These are phyloP conservation scores for Lepisosteus osseus DNA, from an alignment of 2,113 vertebrate species.

Conservation along the genomic window DNA sequence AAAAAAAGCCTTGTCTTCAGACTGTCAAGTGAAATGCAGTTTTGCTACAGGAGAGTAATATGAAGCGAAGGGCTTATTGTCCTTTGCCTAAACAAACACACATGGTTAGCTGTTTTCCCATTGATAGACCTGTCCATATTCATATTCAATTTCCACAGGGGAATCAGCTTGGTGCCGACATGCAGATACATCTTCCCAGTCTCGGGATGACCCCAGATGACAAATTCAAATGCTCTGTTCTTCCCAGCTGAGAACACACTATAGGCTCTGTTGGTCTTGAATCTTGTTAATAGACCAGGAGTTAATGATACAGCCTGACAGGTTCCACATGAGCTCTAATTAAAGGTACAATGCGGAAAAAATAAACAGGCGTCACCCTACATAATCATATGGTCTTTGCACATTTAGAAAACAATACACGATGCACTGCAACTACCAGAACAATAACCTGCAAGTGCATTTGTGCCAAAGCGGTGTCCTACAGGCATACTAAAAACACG, in stretches of 20 bases:
- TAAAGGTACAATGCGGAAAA: conserved; percentile 3
- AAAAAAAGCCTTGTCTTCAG: not conserved
- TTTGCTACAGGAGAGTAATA: not conserved
- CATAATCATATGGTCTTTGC: not conserved
- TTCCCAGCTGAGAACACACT: conserved; percentile 5
- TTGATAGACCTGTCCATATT: conserved; percentile 53
- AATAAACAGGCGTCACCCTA: not conserved
- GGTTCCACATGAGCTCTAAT: conserved; percentile 6
- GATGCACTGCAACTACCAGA: too few species aligned
- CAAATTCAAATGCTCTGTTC: conserved; percentile 34
- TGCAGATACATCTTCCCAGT: conserved; percentile 28
- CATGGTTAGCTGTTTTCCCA: conserved; percentile 36
- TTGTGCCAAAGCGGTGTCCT: too few species aligned
- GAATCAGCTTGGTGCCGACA: conserved; percentile 47
- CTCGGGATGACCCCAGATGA: conserved; percentile 23
- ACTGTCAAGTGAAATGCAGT: not conserved
- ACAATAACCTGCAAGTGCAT: too few species aligned
- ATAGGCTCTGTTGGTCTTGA: not conserved
- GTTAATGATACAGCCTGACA: conserved; percentile 15
- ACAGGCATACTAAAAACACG: too few species aligned
- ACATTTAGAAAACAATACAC: too few species aligned
- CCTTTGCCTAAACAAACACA: conserved; percentile 13
- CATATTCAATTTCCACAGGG: conserved; percentile 32
- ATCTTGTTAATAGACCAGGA: conserved; percentile 14
- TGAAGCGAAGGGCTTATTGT: conserved; percentile 2